These are phyloP conservation scores for Oreochromis aureus DNA, from an alignment of 2,113 vertebrate genomes.

Conservation along the genomic window DNA sequence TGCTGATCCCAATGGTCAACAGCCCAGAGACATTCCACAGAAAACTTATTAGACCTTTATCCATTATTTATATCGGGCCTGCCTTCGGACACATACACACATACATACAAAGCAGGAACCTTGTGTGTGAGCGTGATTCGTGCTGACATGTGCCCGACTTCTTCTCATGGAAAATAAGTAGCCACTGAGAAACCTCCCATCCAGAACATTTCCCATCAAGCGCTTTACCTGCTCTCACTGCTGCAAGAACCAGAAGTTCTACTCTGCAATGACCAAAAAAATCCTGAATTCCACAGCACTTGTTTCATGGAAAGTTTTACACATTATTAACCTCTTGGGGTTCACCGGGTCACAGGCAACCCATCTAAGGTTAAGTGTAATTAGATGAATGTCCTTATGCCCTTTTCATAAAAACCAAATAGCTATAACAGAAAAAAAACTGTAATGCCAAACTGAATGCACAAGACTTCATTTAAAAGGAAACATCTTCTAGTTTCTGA, in stretches of 20 bases:
- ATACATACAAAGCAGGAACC: neutral
- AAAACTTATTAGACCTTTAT: slow-evolving; percentile 50
- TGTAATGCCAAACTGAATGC: neutral
- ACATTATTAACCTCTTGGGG: neutral
- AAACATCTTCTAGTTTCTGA: neutral
- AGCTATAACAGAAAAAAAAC: neutral
- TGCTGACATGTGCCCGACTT: slow-evolving; percentile 2
- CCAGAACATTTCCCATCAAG: neutral
- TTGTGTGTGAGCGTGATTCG: neutral
- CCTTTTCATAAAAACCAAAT: neutral
- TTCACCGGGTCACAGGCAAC: neutral
- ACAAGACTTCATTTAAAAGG: accelerated
- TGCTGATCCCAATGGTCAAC: slow-evolving; percentile 56
- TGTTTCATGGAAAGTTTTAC: neutral
- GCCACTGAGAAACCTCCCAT: slow-evolving; percentile 7
- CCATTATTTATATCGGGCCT: slow-evolving; percentile 44
- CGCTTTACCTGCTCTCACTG: neutral
- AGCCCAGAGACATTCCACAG: slow-evolving; percentile 35
- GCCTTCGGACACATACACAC: neutral
- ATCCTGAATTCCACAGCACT: neutral
- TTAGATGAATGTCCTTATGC: neutral
- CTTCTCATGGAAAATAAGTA: slow-evolving; percentile 12
- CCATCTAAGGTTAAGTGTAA: neutral
- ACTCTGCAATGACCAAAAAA: neutral
- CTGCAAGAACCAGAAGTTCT: neutral